A percentile compares a stretch with the other conserved stretches of the same genome.
Conservation (phyloP, 2,113 vertebrate genomes). For the Ptyas mucosa region DNA sequence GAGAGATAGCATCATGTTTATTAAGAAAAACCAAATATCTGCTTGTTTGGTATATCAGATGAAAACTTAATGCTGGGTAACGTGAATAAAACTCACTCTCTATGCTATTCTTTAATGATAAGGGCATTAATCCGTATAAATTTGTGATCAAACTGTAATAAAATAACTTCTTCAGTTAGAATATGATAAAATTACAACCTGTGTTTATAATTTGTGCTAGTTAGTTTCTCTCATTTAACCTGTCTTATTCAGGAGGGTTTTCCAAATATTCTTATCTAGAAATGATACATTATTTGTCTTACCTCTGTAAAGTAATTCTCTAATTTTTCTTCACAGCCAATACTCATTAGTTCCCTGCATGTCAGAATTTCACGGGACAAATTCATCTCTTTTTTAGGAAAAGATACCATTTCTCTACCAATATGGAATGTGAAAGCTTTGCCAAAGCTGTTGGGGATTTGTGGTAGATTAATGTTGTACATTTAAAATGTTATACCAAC, state of each 20-base stretch:
- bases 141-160: neutral
- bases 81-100: slow-evolving; percentile 26
- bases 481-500: neutral
- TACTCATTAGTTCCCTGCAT: neutral
- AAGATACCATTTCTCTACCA: neutral
- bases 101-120: slow-evolving; percentile 10
- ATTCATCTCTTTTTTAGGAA: neutral
- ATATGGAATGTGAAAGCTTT: neutral
- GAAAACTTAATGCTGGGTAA: slow-evolving; percentile 29
- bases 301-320: neutral
- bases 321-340: neutral
- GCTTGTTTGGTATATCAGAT: slow-evolving; percentile 51
- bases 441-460: neutral
- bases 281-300: neutral
- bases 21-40: slow-evolving; percentile 61
- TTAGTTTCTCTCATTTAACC: neutral
- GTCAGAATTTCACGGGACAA: neutral
- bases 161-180: neutral
- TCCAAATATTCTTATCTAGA: neutral
- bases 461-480: neutral
- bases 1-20: slow-evolving; percentile 45
- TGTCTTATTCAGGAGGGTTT: neutral
- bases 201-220: neutral
- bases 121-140: neutral
- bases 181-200: neutral